Conservation (phyloP, 1,140 invertebrate species). For the Panagrolaimus sp. region DNA sequence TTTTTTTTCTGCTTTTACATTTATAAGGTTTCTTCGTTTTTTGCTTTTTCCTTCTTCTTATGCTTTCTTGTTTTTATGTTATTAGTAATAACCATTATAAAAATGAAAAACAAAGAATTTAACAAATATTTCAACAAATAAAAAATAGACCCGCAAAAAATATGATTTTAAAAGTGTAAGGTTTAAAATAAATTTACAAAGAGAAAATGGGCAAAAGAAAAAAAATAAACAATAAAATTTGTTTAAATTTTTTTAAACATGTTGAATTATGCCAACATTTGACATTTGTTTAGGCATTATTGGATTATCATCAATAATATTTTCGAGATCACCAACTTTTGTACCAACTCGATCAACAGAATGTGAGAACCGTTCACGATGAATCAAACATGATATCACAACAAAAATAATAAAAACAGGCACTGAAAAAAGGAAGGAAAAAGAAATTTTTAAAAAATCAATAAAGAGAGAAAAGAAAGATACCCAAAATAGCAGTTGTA, state of each 20-base stretch:
- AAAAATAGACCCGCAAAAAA: constrained; percentile 1
- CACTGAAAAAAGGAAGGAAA: constrained; percentile 33
- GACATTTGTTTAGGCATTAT: neutral
- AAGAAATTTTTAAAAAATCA: neutral
- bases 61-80: neutral
- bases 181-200: neutral
- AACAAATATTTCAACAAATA: neutral
- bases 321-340: constrained; percentile 46
- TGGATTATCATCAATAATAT: constrained; percentile 12
- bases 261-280: neutral
- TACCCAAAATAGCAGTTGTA: constrained; percentile 56
- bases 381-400: constrained; percentile 53
- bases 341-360: constrained; percentile 50
- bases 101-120: neutral
- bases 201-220: neutral
- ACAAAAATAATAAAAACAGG: constrained; percentile 54
- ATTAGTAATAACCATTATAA: neutral
- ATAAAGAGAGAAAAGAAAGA: constrained; percentile 23
- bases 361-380: constrained; percentile 46
- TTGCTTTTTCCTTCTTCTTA: neutral
- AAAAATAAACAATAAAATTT: neutral
- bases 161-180: neutral
- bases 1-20: neutral
- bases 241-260: neutral
- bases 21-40: neutral